Base-by-base conservation (phyloP, 2,888 invertebrate species). In the Rhamnusium bicolor region DNA sequence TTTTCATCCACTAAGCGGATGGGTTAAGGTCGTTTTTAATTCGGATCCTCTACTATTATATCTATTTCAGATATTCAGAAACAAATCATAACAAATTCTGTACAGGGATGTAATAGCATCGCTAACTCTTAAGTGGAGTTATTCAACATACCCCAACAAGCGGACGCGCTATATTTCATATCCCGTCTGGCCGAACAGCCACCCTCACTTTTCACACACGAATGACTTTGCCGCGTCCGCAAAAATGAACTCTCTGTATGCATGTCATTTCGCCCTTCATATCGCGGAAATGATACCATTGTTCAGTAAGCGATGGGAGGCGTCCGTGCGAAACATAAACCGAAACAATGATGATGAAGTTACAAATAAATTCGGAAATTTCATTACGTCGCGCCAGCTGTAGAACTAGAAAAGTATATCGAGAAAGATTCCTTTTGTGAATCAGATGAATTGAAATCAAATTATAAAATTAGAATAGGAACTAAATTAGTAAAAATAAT, bases 161-260 rank as follows among this genome's bases (percentile, higher is more conserved):
- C 51, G 61, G 58, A 71, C 63, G 58, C 7, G 66, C 61, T 29
- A 68, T 61, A 72, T 58, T 63, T 62, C 69, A 62, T 53, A 53
- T 21, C 47, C 24, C 49, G 58, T 49, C 53, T 18, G 61, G 69
- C 51, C 61, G 60, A 51, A 27, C 58, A 49, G 73, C 60, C 60
- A 10, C 49, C 46, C 53, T 47, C 60, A 58, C 46, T 61, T 61
- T 61, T 61, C 61, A 61, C 61, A 24, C 61, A 61, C 46, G 40
- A 40, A 21, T 79, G 81, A 81, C 81, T 82, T 80, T 82, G 78
- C 80, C 83, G 81, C 82, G 81, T 82, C 80, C 83, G 82, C 82
- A 77, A 80, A 84, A 85, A 85, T 83, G 85, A 84, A 83, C 85
- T 80, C 81, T 83, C 84, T 82, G 82, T 83, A 84, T 84, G 83